A percentile compares a stretch with the other conserved stretches of the same genome.
Conservation (phyloP, 2,888 invertebrate species). For the Sarcophaga caerulescens region DNA sequence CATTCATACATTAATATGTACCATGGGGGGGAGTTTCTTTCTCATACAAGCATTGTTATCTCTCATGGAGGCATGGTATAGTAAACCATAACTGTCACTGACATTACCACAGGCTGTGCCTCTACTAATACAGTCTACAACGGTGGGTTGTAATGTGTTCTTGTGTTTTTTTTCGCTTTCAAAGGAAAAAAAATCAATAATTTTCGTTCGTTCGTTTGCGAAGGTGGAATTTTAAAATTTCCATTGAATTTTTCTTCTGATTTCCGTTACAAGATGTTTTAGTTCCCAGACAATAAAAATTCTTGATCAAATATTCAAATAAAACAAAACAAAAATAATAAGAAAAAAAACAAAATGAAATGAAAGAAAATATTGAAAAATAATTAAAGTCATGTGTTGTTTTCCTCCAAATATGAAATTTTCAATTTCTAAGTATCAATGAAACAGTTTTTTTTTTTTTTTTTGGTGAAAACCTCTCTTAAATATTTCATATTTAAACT, state of each 20-base stretch:
- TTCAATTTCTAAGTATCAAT: neutral
- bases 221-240: slow-evolving; percentile 34
- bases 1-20: neutral
- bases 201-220: slow-evolving; percentile 15
- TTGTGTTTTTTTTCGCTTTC: too few species aligned
- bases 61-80: neutral
- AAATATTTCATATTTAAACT: slow-evolving; percentile 1
- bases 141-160: too few species aligned
- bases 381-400: slow-evolving; percentile 30
- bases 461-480: too few species aligned
- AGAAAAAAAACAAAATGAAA: neutral
- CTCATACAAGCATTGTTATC: neutral
- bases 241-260: slow-evolving; percentile 2
- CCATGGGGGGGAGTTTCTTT: neutral
- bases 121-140: too few species aligned
- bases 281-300: slow-evolving; percentile 53
- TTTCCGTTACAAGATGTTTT: slow-evolving; percentile 37
- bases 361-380: slow-evolving; percentile 4
- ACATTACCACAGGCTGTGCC: too few species aligned
- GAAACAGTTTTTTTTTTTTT: too few species aligned
- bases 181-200: slow-evolving; percentile 44
- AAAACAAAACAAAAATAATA: too few species aligned
- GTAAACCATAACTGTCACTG: neutral
- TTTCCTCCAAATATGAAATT: neutral
- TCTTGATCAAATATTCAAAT: slow-evolving; percentile 47